phyloP scores from a whole-genome alignment of 2,888 invertebrate species.

The Cryptocheilus praepositus region DNA sequence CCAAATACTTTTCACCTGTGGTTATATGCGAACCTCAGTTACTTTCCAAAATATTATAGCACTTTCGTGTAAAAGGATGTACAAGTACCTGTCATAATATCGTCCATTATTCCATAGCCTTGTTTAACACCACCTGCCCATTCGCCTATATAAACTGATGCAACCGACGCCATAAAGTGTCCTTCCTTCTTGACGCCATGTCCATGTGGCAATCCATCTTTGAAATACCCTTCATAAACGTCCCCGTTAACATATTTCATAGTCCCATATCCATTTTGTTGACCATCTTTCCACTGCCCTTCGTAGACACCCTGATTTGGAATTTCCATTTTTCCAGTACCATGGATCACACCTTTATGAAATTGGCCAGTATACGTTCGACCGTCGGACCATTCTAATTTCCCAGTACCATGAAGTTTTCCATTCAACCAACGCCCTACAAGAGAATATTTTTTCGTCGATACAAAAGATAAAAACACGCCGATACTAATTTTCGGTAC shows the following conservation, averaged over 20 bases:
- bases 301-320: conserved; percentile 84
- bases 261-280: conserved; percentile 87
- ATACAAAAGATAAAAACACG: not conserved
- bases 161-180: conserved; percentile 84
- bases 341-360: conserved; percentile 83
- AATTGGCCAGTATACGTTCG: conserved; percentile 88
- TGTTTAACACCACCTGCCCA: conserved; percentile 86
- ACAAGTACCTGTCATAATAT: conserved; percentile 82
- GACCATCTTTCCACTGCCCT: conserved; percentile 87
- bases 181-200: conserved; percentile 90
- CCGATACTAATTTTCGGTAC: not conserved
- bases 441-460: conserved; percentile 8
- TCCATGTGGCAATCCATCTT: conserved; percentile 88
- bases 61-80: not conserved
- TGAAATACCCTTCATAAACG: conserved; percentile 90
- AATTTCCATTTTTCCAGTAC: conserved; percentile 83
- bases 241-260: conserved; percentile 85
- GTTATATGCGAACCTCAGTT: conserved; percentile 22
- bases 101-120: conserved; percentile 93
- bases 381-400: conserved; percentile 88
- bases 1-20: conserved; percentile 90
- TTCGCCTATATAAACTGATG: conserved; percentile 92
- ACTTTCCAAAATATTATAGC: not conserved
- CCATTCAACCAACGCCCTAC: conserved; percentile 86
- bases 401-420: conserved; percentile 89